Conservation (phyloP, 2,113 vertebrate species). For the Boulengeromyrus knoepffleri region DNA sequence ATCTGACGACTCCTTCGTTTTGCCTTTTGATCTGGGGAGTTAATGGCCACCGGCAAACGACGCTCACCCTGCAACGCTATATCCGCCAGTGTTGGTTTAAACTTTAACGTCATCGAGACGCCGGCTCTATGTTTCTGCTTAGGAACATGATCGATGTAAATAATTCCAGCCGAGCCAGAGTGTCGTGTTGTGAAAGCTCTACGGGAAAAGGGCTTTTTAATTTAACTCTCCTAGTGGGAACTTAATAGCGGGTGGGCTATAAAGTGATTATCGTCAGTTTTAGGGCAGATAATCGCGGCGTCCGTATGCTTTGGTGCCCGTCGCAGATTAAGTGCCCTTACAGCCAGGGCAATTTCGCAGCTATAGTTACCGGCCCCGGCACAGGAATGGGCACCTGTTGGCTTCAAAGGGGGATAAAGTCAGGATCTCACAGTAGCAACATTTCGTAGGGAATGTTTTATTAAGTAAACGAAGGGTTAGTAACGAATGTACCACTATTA, state of each 20-base stretch:
- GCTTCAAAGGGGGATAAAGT: not conserved
- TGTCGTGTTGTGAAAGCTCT: not conserved
- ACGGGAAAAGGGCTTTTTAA: not conserved
- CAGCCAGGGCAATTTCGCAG: not conserved
- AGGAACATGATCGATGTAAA: not conserved
- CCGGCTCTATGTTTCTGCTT: not conserved
- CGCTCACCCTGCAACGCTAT: not conserved
- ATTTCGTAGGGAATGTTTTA: not conserved
- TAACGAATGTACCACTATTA: not conserved
- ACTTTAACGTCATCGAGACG: not conserved
- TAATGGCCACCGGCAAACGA: not conserved
- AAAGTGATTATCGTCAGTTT: not conserved
- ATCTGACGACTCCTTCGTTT: not conserved
- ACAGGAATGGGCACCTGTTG: not conserved
- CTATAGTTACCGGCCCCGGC: not conserved
- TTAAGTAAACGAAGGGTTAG: not conserved
- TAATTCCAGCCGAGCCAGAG: not conserved
- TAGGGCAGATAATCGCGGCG: not conserved
- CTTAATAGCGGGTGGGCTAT: not conserved
- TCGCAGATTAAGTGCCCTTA: not conserved
- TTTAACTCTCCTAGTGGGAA: not conserved
- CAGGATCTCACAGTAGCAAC: not conserved
- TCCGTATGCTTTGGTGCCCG: not conserved
- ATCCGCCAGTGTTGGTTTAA: not conserved
- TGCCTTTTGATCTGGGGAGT: not conserved